phyloP scores from a whole-genome alignment of 2,888 invertebrate species.

The Mechanitis mazaeus region DNA sequence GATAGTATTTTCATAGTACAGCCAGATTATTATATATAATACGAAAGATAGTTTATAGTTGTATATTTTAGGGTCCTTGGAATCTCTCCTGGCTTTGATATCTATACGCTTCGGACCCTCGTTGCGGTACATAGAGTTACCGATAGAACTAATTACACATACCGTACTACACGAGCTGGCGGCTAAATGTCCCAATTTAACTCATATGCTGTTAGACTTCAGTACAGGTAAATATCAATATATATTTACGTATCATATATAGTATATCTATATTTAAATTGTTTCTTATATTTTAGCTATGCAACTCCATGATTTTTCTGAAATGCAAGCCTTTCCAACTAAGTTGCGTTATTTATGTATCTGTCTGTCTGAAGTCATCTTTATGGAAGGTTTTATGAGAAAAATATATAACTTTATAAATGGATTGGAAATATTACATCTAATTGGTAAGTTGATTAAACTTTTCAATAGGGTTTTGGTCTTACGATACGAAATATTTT shows the following conservation, averaged over 20 bases:
- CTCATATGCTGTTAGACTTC: conserved; percentile 97
- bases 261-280: neutral
- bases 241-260: neutral
- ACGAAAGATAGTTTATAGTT: neutral
- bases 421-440: conserved; percentile 96
- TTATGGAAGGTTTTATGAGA: conserved; percentile 99
- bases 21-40: neutral
- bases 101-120: conserved; percentile 92
- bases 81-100: conserved; percentile 90
- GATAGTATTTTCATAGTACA: no score
- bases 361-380: conserved; percentile 98
- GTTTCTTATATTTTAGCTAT: conserved; percentile 79
- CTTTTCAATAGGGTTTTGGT: no score
- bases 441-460: conserved; percentile 83
- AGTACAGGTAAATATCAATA: conserved; percentile 81
- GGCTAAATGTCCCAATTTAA: conserved; percentile 95
- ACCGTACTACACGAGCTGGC: conserved; percentile 97
- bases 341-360: conserved; percentile 96
- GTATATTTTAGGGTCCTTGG: conserved; percentile 80
- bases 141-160: conserved; percentile 97
- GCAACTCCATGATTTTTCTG: conserved; percentile 99
- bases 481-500: no score
- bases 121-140: conserved; percentile 92
- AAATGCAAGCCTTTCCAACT: conserved; percentile 98
- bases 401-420: conserved; percentile 99